Conservation (phyloP, 1,140 invertebrate genomes). For the Marisa cornuarietis region DNA sequence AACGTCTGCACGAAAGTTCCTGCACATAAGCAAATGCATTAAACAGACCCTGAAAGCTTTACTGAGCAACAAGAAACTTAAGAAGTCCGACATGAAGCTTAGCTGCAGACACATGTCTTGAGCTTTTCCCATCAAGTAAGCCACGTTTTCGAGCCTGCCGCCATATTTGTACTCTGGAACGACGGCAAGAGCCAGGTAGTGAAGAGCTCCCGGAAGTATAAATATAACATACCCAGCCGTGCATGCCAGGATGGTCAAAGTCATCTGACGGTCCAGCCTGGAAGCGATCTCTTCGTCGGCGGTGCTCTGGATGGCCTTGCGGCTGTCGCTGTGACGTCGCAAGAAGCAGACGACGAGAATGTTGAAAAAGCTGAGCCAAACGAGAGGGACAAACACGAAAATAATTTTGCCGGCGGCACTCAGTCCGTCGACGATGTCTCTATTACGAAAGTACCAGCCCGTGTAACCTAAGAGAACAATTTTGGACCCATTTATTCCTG, state of each 20-base stretch:
- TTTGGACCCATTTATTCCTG: neutral
- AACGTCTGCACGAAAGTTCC: too few species aligned
- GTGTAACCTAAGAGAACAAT: neutral
- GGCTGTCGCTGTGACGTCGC: neutral
- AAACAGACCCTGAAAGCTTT: neutral
- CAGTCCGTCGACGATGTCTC: neutral
- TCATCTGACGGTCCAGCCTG: conserved; percentile 1
- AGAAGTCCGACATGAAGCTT: neutral
- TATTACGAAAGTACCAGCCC: neutral
- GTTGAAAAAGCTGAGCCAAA: neutral
- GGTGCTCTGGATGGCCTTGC: neutral
- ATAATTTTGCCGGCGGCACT: neutral
- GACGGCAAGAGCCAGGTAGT: neutral
- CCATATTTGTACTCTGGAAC: neutral
- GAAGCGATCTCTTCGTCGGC: neutral
- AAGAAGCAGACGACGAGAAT: neutral
- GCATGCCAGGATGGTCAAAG: neutral
- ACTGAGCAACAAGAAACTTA: neutral
- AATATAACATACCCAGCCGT: neutral
- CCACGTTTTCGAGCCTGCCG: neutral
- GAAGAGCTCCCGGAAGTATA: neutral
- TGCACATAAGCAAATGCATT: too few species aligned
- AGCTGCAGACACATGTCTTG: neutral
- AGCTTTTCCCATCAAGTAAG: neutral
- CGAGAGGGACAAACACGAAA: neutral